Conservation (phyloP, 2,888 invertebrate genomes). For the Thera britannica region DNA sequence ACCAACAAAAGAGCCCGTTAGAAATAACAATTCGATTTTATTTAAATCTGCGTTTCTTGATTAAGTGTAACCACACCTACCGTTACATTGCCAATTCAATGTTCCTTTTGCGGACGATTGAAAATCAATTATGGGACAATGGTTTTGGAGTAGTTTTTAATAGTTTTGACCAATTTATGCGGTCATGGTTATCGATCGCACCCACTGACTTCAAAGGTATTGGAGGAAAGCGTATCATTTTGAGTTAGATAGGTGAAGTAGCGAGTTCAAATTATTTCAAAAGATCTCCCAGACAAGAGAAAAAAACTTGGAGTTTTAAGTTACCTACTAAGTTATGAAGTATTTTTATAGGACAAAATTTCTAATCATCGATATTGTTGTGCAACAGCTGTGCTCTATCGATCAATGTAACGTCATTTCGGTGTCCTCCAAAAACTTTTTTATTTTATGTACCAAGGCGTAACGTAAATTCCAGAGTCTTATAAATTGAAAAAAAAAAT, state of each 20-base stretch:
- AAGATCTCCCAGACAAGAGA: slow-evolving; percentile 21
- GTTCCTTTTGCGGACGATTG: slow-evolving; percentile 53
- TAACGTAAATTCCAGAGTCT: neutral
- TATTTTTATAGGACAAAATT: slow-evolving; percentile 71
- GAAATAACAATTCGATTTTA: slow-evolving; percentile 72
- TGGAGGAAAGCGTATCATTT: slow-evolving; percentile 55
- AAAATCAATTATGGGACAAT: slow-evolving; percentile 65
- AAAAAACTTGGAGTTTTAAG: neutral
- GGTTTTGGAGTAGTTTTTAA: slow-evolving; percentile 68
- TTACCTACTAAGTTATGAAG: slow-evolving; percentile 11
- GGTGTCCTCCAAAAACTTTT: slow-evolving; percentile 35
- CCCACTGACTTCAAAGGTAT: slow-evolving; percentile 62
- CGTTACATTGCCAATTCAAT: slow-evolving; percentile 51
- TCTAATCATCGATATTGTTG: slow-evolving; percentile 66
- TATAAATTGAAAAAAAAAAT: neutral
- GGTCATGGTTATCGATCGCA: slow-evolving; percentile 74
- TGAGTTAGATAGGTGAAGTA: slow-evolving; percentile 22
- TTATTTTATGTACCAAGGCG: slow-evolving; percentile 19
- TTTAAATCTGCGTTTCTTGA: slow-evolving; percentile 66
- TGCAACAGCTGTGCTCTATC: slow-evolving; percentile 71
- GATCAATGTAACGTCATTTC: slow-evolving; percentile 60
- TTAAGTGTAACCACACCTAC: slow-evolving; percentile 73
- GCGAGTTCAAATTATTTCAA: slow-evolving; percentile 18
- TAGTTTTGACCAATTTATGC: slow-evolving; percentile 66
- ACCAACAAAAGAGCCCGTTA: slow-evolving; percentile 73